Conservation (phyloP, 2,888 invertebrate genomes). For the Pedicia rivosa region DNA sequence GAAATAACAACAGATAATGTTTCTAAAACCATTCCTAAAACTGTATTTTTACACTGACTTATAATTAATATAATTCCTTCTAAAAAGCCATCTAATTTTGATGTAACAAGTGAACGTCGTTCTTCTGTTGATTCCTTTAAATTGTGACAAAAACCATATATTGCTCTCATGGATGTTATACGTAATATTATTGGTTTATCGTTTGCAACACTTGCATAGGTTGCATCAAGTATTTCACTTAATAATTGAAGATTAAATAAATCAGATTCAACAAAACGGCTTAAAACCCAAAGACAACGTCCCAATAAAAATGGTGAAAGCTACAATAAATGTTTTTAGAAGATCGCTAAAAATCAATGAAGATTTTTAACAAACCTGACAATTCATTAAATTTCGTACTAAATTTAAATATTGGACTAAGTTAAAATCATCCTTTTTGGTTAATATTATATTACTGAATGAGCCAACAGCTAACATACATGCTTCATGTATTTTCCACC, state of each 20-base stretch:
- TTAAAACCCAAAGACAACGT: slow-evolving; percentile 27
- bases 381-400: slow-evolving; percentile 24
- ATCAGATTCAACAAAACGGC: slow-evolving; percentile 26
- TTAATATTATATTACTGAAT: slow-evolving; percentile 30
- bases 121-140: slow-evolving; percentile 31
- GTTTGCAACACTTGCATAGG: slow-evolving; percentile 21
- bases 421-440: slow-evolving; percentile 26
- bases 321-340: neutral
- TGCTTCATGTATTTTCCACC: slow-evolving; percentile 54
- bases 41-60: slow-evolving; percentile 33
- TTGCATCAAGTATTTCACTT: slow-evolving; percentile 24
- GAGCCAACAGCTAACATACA: slow-evolving; percentile 44
- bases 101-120: slow-evolving; percentile 27
- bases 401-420: slow-evolving; percentile 27
- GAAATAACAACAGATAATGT: slow-evolving; percentile 34
- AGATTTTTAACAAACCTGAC: slow-evolving; percentile 13
- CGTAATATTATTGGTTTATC: slow-evolving; percentile 26
- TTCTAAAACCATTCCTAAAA: slow-evolving; percentile 36
- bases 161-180: slow-evolving; percentile 25
- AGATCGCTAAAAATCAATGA: too few relatives aligned
- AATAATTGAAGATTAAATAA: slow-evolving; percentile 27
- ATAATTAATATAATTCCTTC: slow-evolving; percentile 33
- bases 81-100: slow-evolving; percentile 36
- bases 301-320: slow-evolving; percentile 26
- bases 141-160: slow-evolving; percentile 31